Evolutionary conservation across 2,888 invertebrate species (phyloP).

Genomic region (Camptogramma bilineatum): DNA sequence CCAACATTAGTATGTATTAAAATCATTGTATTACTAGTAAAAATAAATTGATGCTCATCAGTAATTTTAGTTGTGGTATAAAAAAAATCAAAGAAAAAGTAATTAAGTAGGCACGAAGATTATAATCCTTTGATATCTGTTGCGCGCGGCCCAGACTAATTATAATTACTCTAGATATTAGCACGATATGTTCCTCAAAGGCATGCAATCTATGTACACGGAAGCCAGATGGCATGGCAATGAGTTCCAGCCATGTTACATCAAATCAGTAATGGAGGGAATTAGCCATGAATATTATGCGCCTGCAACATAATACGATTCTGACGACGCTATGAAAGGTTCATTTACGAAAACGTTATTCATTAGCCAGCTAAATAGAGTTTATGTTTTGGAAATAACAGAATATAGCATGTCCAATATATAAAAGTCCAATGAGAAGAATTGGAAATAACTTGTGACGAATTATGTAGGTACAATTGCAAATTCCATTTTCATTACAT

Average conservation of each 20-base stretch:
- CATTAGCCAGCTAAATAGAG: conserved; percentile 4
- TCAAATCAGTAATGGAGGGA: conserved; percentile 47
- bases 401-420: no score
- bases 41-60: no score
- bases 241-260: conserved; percentile 29
- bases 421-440: no score
- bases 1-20: no score
- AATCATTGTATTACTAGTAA: no score
- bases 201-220: conserved; percentile 48
- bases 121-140: conserved; percentile 6
- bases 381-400: not conserved
- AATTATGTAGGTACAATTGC: no score
- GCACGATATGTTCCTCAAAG: conserved; percentile 57
- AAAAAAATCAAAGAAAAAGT: not conserved
- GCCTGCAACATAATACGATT: conserved; percentile 60
- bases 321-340: conserved; percentile 44
- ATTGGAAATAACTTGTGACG: no score
- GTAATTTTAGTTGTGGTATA: not conserved
- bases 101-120: not conserved
- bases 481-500: no score
- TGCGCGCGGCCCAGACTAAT: conserved; percentile 27
- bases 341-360: conserved; percentile 12
- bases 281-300: conserved; percentile 65
- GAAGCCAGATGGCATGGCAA: conserved; percentile 68
- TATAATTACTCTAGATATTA: conserved; percentile 54